A percentile compares a stretch with the other conserved stretches of the same genome.
These are phyloP conservation scores for Copidosoma floridanum DNA, from an alignment of 1,140 invertebrate species.

Conservation along the genomic window DNA sequence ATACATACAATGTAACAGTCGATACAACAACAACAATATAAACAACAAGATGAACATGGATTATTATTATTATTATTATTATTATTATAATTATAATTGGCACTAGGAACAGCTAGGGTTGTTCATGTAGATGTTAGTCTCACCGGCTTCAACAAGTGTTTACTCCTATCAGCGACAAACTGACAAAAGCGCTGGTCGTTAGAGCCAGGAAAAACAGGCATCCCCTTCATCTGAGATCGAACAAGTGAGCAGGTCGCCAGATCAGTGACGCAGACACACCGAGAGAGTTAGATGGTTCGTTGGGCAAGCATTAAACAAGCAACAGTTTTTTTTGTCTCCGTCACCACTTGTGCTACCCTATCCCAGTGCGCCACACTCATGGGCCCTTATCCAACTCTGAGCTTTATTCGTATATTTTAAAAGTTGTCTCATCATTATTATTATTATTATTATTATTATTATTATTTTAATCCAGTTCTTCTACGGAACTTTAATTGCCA, in stretches of 20 bases:
- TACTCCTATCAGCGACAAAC: slow-evolving; percentile 89
- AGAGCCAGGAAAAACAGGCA: slow-evolving; percentile 87
- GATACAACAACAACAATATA: slow-evolving; percentile 13
- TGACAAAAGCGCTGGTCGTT: slow-evolving; percentile 91
- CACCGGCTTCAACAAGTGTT: slow-evolving; percentile 92
- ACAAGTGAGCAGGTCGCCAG: slow-evolving; percentile 56
- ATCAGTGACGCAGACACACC: slow-evolving; percentile 48
- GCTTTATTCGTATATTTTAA: too few species aligned
- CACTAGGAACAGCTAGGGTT: slow-evolving; percentile 51
- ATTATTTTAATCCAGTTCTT: not conserved
- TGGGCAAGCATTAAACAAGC: slow-evolving; percentile 59
- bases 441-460: too few species aligned
- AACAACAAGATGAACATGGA: slow-evolving; percentile 26
- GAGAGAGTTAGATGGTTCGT: slow-evolving; percentile 56
- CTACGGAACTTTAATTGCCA: too few species aligned
- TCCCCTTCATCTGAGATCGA: slow-evolving; percentile 82
- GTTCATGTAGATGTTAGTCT: slow-evolving; percentile 61
- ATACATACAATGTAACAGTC: too few species aligned
- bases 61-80: too few species aligned
- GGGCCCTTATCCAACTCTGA: too few species aligned
- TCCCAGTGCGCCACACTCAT: slow-evolving; percentile 43
- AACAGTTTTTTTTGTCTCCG: slow-evolving; percentile 57
- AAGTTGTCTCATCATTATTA: too few species aligned
- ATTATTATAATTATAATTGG: too few species aligned
- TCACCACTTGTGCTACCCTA: slow-evolving; percentile 56